Conservation (phyloP, 1,140 invertebrate genomes). For the Dinoponera quadriceps region DNA sequence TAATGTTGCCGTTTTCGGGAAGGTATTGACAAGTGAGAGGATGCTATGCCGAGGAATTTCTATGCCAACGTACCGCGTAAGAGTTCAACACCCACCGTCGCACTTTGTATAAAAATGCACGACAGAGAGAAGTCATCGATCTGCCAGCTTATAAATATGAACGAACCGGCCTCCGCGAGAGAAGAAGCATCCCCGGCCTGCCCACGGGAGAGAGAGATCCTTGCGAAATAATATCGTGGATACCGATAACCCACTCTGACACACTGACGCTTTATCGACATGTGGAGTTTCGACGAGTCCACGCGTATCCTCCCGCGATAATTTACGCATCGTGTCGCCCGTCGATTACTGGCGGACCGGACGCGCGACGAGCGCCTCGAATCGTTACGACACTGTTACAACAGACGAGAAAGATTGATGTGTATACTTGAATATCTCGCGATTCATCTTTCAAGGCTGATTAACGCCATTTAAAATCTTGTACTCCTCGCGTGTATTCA, state of each 20-base stretch:
- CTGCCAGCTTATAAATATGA: constrained; percentile 27
- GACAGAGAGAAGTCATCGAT: constrained; percentile 43
- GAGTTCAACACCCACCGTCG: constrained; percentile 38
- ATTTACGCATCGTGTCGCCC: neutral
- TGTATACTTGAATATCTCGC: neutral
- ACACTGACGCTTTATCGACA: constrained; percentile 31
- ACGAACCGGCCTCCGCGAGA: neutral
- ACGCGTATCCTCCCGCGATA: neutral
- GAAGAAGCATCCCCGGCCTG: constrained; percentile 10
- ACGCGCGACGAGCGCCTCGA: neutral
- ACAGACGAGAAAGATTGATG: neutral
- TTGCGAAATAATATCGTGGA: constrained; percentile 23
- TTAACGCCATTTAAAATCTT: neutral
- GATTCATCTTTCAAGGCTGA: neutral
- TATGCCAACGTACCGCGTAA: constrained; percentile 3
- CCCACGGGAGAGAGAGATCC: neutral
- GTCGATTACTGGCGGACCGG: neutral
- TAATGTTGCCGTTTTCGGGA: neutral
- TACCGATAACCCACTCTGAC: constrained; percentile 8
- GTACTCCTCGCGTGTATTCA: too few relatives aligned
- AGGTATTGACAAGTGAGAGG: neutral
- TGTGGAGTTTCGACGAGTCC: neutral
- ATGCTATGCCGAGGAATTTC: neutral
- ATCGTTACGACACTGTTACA: neutral
- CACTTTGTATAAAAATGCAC: neutral